Conservation (phyloP, 1,140 invertebrate genomes). For the Grapholita molesta region DNA sequence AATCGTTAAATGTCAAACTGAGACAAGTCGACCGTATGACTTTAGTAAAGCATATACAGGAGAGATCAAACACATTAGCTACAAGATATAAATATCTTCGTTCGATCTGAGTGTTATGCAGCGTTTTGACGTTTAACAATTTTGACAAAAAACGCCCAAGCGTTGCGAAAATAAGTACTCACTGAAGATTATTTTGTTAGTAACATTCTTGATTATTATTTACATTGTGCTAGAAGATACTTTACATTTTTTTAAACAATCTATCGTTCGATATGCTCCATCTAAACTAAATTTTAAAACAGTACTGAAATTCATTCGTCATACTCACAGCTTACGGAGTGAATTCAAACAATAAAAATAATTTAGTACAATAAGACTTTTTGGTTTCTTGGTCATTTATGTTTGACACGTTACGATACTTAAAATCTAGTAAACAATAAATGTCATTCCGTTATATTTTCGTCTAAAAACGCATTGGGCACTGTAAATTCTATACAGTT, state of each 20-base stretch:
- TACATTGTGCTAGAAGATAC: conserved; percentile 9
- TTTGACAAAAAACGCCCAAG: conserved; percentile 26
- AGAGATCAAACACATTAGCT: background rate
- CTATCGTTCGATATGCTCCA: conserved; percentile 1
- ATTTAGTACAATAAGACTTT: conserved; percentile 61
- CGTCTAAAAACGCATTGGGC: background rate
- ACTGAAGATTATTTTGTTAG: conserved; percentile 37
- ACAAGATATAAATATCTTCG: background rate
- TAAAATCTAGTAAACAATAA: conserved; percentile 39
- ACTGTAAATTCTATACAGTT: background rate
- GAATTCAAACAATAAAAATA: conserved; percentile 37
- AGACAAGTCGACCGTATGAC: conserved; percentile 23
- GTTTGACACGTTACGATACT: conserved; percentile 51
- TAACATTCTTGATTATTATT: conserved; percentile 28
- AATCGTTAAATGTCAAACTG: conserved; percentile 21
- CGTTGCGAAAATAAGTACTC: conserved; percentile 44
- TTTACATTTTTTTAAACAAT: background rate
- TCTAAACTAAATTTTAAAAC: conserved; percentile 18
- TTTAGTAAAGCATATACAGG: background rate
- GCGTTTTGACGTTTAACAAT: background rate
- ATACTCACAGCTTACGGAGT: conserved; percentile 40
- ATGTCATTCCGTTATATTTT: conserved; percentile 17
- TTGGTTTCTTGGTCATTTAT: conserved; percentile 69
- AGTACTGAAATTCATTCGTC: conserved; percentile 25
- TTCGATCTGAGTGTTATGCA: background rate